These are phyloP conservation scores for Drosophila ironensis DNA, from an alignment of 1,140 invertebrate genomes.

Conservation along the genomic window DNA sequence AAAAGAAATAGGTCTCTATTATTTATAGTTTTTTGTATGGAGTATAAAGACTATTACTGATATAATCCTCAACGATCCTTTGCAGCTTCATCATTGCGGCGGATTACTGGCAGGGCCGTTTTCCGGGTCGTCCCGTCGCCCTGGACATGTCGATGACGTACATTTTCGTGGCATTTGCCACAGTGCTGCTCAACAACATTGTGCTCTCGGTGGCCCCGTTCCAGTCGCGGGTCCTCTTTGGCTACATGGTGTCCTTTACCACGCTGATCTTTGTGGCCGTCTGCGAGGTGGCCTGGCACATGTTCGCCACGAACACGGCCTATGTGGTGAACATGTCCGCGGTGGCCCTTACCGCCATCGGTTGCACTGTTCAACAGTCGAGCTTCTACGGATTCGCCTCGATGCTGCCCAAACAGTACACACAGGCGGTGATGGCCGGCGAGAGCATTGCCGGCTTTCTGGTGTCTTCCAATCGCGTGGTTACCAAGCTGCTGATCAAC, in stretches of 20 bases:
- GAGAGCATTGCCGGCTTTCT: conserved; percentile 95
- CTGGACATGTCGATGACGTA: conserved; percentile 96
- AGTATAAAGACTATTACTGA: too few species aligned
- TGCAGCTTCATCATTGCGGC: conserved; percentile 92
- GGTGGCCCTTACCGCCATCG: conserved; percentile 92
- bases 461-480: conserved; percentile 91
- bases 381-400: conserved; percentile 97
- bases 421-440: conserved; percentile 96
- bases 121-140: conserved; percentile 91
- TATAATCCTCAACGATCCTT: neutral
- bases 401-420: conserved; percentile 93
- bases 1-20: too few species aligned
- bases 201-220: conserved; percentile 92
- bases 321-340: conserved; percentile 93
- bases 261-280: conserved; percentile 91
- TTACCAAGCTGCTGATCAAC: conserved; percentile 90
- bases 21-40: too few species aligned
- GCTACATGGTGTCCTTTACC: conserved; percentile 91
- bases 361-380: conserved; percentile 94
- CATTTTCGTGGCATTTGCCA: conserved; percentile 92
- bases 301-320: conserved; percentile 86
- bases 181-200: conserved; percentile 93
- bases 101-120: conserved; percentile 93
- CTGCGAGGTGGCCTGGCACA: conserved; percentile 92
- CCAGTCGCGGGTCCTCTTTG: conserved; percentile 92